These are phyloP conservation scores for Hedya salicella DNA, from an alignment of 2,888 invertebrate species.

Conservation along the genomic window DNA sequence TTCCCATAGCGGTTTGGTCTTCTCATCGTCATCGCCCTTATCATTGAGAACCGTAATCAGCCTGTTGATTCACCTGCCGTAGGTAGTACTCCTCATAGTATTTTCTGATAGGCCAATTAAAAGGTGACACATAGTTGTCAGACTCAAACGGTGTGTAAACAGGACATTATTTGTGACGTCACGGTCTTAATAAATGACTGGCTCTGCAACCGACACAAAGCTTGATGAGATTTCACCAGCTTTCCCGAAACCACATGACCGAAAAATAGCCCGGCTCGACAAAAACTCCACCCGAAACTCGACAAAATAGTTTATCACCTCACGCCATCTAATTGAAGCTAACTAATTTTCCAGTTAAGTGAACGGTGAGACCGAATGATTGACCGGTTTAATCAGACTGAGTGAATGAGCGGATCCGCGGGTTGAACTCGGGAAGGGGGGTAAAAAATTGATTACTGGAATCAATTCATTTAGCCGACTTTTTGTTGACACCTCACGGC, in stretches of 20 bases:
- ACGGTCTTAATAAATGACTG: conserved; percentile 8
- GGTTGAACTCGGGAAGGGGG: conserved; percentile 52
- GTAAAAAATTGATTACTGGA: conserved; percentile 79
- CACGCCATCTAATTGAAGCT: conserved; percentile 68
- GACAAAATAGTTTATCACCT: conserved; percentile 69
- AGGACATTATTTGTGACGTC: background rate
- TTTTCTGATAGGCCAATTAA: too few species aligned
- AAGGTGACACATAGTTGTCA: background rate
- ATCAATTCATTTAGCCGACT: conserved; percentile 77
- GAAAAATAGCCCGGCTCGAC: conserved; percentile 16
- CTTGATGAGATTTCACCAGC: conserved; percentile 12
- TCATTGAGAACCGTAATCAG: too few species aligned
- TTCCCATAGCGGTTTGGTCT: too few species aligned
- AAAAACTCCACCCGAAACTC: conserved; percentile 32
- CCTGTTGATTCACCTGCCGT: too few species aligned
- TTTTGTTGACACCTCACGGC: conserved; percentile 72
- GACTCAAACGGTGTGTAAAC: background rate
- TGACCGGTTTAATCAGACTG: conserved; percentile 79
- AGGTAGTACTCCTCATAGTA: too few species aligned
- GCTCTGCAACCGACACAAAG: conserved; percentile 14
- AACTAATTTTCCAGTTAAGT: conserved; percentile 82
- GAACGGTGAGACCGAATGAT: conserved; percentile 80
- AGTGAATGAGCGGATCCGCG: conserved; percentile 66
- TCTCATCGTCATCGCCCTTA: too few species aligned
- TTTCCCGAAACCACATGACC: conserved; percentile 10